These are phyloP conservation scores for Microplitis mediator DNA, from an alignment of 1,140 invertebrate genomes.

Conservation along the genomic window DNA sequence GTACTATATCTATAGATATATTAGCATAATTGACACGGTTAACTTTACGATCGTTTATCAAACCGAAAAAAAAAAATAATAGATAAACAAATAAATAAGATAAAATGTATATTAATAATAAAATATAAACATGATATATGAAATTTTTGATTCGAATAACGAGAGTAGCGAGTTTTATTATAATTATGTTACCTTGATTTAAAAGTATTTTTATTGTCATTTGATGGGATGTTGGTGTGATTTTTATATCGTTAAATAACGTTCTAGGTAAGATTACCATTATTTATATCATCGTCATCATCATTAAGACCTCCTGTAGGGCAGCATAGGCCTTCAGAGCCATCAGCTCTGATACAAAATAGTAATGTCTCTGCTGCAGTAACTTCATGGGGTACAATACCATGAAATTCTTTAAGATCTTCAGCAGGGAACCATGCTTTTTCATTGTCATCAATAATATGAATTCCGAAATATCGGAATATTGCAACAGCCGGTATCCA, in stretches of 20 bases:
- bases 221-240: not conserved
- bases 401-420: conserved; percentile 87
- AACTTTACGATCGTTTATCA: too few relatives aligned
- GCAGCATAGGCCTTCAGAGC: conserved; percentile 81
- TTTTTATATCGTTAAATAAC: not conserved
- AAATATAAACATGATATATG: too few relatives aligned
- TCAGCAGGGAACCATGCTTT: conserved; percentile 90
- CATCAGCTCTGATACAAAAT: conserved; percentile 84
- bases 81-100: too few relatives aligned
- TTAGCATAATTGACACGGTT: too few relatives aligned
- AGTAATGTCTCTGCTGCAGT: conserved; percentile 78
- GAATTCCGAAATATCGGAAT: conserved; percentile 78
- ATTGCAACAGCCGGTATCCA: conserved; percentile 88
- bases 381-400: conserved; percentile 80
- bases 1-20: too few relatives aligned
- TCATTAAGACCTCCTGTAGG: conserved; percentile 72
- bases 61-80: too few relatives aligned
- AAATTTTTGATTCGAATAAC: too few relatives aligned
- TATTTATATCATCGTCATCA: conserved; percentile 59
- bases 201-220: not conserved
- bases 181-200: too few relatives aligned
- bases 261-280: conserved; percentile 48
- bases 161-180: too few relatives aligned
- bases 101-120: too few relatives aligned
- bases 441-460: conserved; percentile 86